A percentile compares a stretch with the other conserved stretches of the same genome.
Conservation (phyloP, 2,888 invertebrate species). For the Tuta absoluta region DNA sequence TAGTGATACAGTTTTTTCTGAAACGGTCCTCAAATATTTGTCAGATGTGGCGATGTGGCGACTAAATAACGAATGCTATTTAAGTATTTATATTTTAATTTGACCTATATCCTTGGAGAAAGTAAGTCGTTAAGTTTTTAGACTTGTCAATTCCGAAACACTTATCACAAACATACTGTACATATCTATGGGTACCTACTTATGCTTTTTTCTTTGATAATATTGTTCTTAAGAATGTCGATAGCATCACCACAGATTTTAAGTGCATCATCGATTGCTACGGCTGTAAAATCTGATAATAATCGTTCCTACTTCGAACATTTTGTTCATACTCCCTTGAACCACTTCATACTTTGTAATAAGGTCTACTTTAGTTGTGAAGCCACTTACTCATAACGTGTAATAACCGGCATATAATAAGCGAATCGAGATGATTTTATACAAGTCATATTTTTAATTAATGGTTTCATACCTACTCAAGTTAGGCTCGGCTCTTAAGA, state of each 20-base stretch:
- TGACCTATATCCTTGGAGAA: too few species aligned
- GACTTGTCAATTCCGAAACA: too few species aligned
- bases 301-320: conserved; percentile 31
- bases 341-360: conserved; percentile 9
- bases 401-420: conserved; percentile 46
- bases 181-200: neutral
- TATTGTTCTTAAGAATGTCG: neutral
- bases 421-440: conserved; percentile 43
- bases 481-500: conserved; percentile 16
- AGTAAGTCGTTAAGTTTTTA: too few species aligned
- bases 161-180: too few species aligned
- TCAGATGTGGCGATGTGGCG: too few species aligned
- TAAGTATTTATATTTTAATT: too few species aligned
- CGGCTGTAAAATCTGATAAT: conserved; percentile 45
- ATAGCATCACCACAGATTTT: neutral
- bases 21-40: too few species aligned
- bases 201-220: neutral
- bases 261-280: conserved; percentile 38
- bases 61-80: neutral
- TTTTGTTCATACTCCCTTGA: neutral
- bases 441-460: conserved; percentile 46
- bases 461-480: conserved; percentile 45
- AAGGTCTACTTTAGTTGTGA: neutral
- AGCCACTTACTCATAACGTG: conserved; percentile 18
- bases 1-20: too few species aligned